Conservation (phyloP, 2,888 invertebrate genomes). For the Melieria crassipennis region DNA sequence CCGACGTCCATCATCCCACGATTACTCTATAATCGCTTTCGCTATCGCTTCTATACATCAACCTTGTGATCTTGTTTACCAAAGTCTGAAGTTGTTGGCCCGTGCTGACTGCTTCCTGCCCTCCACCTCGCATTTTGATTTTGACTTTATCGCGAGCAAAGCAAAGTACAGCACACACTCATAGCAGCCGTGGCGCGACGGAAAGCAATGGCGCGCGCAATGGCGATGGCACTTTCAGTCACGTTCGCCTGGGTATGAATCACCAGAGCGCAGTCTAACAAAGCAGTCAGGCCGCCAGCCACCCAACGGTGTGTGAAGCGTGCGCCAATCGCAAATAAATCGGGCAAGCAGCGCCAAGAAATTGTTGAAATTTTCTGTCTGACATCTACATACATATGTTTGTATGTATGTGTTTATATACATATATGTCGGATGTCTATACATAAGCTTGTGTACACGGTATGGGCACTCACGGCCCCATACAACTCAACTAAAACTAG, state of each 20-base stretch:
- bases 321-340: not conserved
- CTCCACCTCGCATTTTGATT: too few species aligned
- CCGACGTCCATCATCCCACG: too few species aligned
- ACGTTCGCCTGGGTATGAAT: conserved; percentile 55
- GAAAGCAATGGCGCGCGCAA: conserved; percentile 18
- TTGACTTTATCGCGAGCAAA: too few species aligned
- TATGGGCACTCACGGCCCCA: too few species aligned
- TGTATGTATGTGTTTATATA: not conserved
- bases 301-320: not conserved
- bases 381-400: conserved; percentile 8
- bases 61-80: conserved; percentile 60
- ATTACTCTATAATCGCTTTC: too few species aligned
- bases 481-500: too few species aligned
- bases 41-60: conserved; percentile 12
- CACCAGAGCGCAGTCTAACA: conserved; percentile 40
- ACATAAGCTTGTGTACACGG: too few species aligned
- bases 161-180: not conserved
- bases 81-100: conserved; percentile 9
- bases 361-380: not conserved
- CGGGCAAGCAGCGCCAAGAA: too few species aligned
- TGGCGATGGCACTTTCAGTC: conserved; percentile 41
- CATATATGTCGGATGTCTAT: too few species aligned
- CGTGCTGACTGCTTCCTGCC: not conserved
- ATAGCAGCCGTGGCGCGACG: not conserved
- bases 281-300: not conserved